phyloP scores from a whole-genome alignment of 1,140 invertebrate species.

The Orussus abietinus region DNA sequence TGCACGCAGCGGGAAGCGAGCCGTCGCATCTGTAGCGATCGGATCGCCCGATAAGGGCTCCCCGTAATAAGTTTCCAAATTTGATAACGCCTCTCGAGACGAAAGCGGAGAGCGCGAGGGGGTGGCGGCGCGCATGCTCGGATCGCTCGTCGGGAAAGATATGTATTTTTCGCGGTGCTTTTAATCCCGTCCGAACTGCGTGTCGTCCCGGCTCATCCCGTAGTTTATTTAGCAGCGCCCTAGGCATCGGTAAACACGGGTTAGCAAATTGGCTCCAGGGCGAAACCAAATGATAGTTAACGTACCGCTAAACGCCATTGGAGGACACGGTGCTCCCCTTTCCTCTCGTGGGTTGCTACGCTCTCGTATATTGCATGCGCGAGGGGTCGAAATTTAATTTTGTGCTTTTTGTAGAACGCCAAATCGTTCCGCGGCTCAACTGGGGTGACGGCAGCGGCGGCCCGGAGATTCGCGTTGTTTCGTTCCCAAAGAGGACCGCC shows the following conservation, averaged over 20 bases:
- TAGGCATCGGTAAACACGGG: conserved; percentile 54
- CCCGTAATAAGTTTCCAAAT: conserved; percentile 47
- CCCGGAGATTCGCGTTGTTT: no score
- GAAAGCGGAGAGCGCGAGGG: no score
- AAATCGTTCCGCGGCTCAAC: conserved; percentile 30
- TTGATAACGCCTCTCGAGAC: no score
- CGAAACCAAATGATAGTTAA: conserved; percentile 53
- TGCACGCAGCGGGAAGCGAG: conserved; percentile 49
- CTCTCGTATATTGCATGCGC: conserved; percentile 42
- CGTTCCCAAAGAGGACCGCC: no score
- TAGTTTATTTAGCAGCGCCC: conserved; percentile 54
- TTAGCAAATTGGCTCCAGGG: conserved; percentile 53
- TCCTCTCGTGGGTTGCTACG: no score
- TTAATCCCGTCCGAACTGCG: conserved; percentile 24
- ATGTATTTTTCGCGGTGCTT: conserved; percentile 17
- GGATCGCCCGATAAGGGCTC: conserved; percentile 45
- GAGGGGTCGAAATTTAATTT: conserved; percentile 53
- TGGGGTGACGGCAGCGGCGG: background rate
- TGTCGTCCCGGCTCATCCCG: conserved; percentile 21
- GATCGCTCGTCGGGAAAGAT: background rate
- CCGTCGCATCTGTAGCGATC: conserved; percentile 47
- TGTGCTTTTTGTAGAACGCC: conserved; percentile 51
- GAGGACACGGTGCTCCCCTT: conserved; percentile 33
- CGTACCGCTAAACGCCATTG: conserved; percentile 54
- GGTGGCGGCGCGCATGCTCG: no score